These are phyloP conservation scores for Thereva nobilitata DNA, from an alignment of 2,888 invertebrate genomes.

Conservation along the genomic window DNA sequence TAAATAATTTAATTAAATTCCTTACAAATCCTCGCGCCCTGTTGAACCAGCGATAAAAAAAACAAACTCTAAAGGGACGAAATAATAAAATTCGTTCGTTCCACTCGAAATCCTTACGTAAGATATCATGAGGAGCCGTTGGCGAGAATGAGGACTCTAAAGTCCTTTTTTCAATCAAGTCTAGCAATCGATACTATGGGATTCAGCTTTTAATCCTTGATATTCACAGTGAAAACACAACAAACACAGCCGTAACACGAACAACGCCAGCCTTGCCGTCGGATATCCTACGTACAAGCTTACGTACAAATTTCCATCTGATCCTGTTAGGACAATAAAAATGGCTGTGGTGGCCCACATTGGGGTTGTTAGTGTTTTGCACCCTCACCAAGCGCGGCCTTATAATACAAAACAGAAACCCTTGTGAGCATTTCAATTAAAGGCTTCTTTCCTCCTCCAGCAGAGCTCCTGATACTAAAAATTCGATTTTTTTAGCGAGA, in stretches of 20 bases:
- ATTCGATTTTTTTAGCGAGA: conserved; percentile 13
- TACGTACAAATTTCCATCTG: conserved; percentile 27
- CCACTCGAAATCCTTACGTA: conserved; percentile 14
- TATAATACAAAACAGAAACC: conserved; percentile 28
- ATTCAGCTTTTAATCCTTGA: conserved; percentile 25
- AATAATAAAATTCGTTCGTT: conserved; percentile 31
- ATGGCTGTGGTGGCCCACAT: conserved; percentile 34
- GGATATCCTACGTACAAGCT: not conserved
- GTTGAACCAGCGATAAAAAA: conserved; percentile 2
- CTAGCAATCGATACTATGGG: conserved; percentile 23
- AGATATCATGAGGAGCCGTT: conserved; percentile 22
- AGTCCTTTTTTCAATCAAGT: conserved; percentile 22
- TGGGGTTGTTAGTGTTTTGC: conserved; percentile 36
- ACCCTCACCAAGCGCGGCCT: conserved; percentile 30
- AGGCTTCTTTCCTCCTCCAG: conserved; percentile 1
- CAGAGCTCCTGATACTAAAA: not conserved
- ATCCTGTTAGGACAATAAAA: conserved; percentile 29
- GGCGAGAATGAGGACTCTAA: conserved; percentile 13
- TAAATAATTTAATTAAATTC: conserved; percentile 39
- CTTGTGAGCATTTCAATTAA: conserved; percentile 34
- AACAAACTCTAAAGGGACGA: not conserved
- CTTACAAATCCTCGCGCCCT: conserved; percentile 22
- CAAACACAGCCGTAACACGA: conserved; percentile 3
- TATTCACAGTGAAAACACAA: not conserved
- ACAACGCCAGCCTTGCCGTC: not conserved